Base-by-base conservation (phyloP, 2,113 vertebrate genomes). In the Thamnaconus septentrionalis region DNA sequence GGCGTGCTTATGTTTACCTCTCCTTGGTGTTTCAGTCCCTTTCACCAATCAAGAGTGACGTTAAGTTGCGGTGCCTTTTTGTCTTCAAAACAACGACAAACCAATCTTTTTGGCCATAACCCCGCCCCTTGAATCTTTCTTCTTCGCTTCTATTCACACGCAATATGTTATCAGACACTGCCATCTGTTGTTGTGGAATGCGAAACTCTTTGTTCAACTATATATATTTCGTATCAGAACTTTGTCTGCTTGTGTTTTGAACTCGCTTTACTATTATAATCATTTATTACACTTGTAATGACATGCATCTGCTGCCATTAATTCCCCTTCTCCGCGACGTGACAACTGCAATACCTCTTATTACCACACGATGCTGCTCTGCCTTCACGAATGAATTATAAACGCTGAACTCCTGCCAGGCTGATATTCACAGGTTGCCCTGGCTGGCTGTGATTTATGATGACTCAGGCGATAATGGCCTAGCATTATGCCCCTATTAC, bases 41-140 rank as follows among this genome's bases (percentile, higher is more conserved):
- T 66, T 67, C 42, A 64, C 18, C 18, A 31, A 31, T 31, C 18
- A 31, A 31, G 18, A 31, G 18, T 31, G 18, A 31, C 18, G 18
- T 31, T 31, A 31, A 31, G 18, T 31, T 31, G 18, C 18, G 18
- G 18, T 31, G 68, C 46, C 8, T 53, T 84, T 87, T 86, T 83
- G 76, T 72, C 83, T 88, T 74, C 65, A 75, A 31, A 31, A 31
- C 18, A 31, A 31, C 18, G 18, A 31, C 18, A 31, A 31, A 31
- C 18, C 18, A 31, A 31, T 31, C 18, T 31, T 31, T 31, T 31
- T 31, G 18, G 18, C 71, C 61, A 54, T 80, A 75, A 61, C 80
- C 78, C 90, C 89, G 80, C 89, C 92, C 86, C 87, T 76, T 66
- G 59, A 50, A 43, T 84, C 85, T 76, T 45, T 69, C 48, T 59